Base-by-base conservation (phyloP, 2,113 vertebrate genomes). In the Calyptommatus sinebrachiatus region DNA sequence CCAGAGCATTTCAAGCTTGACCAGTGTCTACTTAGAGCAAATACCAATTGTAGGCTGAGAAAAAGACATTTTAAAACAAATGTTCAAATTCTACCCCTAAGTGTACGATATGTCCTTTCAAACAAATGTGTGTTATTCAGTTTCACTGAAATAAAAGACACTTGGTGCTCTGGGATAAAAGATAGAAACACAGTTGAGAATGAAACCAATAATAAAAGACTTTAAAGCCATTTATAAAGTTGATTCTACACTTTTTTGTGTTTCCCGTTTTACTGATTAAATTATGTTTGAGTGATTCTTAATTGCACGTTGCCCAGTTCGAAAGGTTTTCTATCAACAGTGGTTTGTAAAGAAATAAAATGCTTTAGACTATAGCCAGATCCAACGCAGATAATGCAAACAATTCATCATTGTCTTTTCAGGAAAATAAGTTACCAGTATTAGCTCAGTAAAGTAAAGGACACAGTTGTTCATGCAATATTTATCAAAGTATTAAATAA, bases 231-330 rank as follows among this genome's bases (percentile, higher is more conserved):
- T 91, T 91, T 91, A 85, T 88, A 87, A 92, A 92, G 91, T 87
- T 91, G 89, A 89, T 94, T 91, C 92, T 94, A 91, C 3, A 92
- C 88, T 90, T 95, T 94, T 93, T 93, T 94, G 92, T 92, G 94
- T 96, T 94, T 90, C 87, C 81, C 92, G 90, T 92, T 93, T 90
- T 89, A 88, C 91, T 95, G 94, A 96, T 96, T 96, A 96, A 97
- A 97, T 61, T 92, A 96, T 95, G 95, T 96, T 94, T 95, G 93
- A 95, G 87, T 96, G 94, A 95, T 94, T 95, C 94, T 94, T 96
- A 96, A 97, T 96, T 96, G 95, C 94, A 94, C 95, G 95, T 96
- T 94, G 89, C 90, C 89, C 94, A 92, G 89, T 93, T 94, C 93
- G 93, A 91, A 94, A 94, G 94, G 94, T 93, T 95, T 93, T 94